phyloP scores from a whole-genome alignment of 53 echinoderm and acorn worm genomes.

The Echinometra lucunter region DNA sequence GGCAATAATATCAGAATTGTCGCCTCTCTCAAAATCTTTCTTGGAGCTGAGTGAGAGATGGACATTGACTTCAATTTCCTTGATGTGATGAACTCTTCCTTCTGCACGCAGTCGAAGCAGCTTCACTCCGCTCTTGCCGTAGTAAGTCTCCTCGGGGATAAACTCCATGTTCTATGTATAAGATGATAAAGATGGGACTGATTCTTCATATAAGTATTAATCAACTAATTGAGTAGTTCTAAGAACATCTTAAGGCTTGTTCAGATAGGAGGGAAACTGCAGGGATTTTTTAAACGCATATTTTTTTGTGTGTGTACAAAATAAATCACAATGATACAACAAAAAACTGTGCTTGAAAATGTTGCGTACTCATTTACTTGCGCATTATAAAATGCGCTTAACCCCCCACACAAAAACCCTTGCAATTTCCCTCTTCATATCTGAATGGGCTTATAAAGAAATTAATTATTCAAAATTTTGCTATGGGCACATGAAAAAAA shows the following conservation, averaged over 20 bases:
- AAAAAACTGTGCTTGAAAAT: too few relatives aligned
- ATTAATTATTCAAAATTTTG: too few relatives aligned
- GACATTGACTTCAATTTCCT: conserved; percentile 73
- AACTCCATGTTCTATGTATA: conserved; percentile 49
- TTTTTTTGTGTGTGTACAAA: too few relatives aligned
- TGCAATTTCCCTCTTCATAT: too few relatives aligned
- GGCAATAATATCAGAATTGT: conserved; percentile 76
- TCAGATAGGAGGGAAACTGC: too few relatives aligned
- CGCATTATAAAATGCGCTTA: too few relatives aligned
- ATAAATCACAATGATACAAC: too few relatives aligned
- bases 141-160: conserved; percentile 74
- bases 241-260: neutral
- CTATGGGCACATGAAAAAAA: too few relatives aligned
- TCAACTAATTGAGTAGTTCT: neutral
- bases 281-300: too few relatives aligned
- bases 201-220: neutral
- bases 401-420: neutral
- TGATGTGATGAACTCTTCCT: conserved; percentile 75
- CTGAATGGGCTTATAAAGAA: neutral
- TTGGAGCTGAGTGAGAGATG: conserved; percentile 68
- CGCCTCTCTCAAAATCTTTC: conserved; percentile 73
- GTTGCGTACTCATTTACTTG: too few relatives aligned
- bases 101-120: conserved; percentile 66
- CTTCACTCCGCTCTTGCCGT: conserved; percentile 79
- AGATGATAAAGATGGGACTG: neutral